These are phyloP conservation scores for Emydocephalus ijimae DNA, from an alignment of 2,113 vertebrate species.

Conservation along the genomic window DNA sequence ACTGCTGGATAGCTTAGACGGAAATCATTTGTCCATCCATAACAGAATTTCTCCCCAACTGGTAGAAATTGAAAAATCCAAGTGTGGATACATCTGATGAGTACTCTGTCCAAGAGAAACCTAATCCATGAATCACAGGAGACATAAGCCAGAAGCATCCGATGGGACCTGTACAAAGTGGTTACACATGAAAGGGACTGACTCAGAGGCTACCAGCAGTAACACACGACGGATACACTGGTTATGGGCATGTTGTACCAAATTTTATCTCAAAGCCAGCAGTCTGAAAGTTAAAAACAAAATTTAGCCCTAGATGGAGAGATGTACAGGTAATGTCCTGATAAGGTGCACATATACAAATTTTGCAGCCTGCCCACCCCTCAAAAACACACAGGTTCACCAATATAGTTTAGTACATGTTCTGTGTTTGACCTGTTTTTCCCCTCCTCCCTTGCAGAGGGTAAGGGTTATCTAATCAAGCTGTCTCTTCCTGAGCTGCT, in stretches of 20 bases:
- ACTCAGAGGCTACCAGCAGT: not conserved
- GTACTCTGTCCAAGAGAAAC: not conserved
- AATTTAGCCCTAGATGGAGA: not conserved
- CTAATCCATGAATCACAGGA: not conserved
- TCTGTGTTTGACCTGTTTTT: not conserved
- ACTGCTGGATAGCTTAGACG: not conserved
- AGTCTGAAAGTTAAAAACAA: not conserved
- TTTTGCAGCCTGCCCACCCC: not conserved
- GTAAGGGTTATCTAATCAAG: not conserved
- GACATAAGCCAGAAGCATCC: not conserved
- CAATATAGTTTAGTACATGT: not conserved
- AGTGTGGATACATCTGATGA: not conserved
- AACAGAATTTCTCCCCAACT: not conserved
- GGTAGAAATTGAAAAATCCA: not conserved
- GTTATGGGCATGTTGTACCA: not conserved
- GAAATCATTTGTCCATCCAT: not conserved
- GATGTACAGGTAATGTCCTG: not conserved
- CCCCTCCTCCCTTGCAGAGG: not conserved
- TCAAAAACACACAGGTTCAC: not conserved
- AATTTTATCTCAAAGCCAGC: not conserved
- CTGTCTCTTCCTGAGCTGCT: not conserved
- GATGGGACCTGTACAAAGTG: not conserved
- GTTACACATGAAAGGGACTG: not conserved
- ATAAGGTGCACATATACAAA: not conserved
- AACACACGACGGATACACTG: not conserved